Conservation (phyloP, 2,113 vertebrate genomes). For the Corapipo altera region DNA sequence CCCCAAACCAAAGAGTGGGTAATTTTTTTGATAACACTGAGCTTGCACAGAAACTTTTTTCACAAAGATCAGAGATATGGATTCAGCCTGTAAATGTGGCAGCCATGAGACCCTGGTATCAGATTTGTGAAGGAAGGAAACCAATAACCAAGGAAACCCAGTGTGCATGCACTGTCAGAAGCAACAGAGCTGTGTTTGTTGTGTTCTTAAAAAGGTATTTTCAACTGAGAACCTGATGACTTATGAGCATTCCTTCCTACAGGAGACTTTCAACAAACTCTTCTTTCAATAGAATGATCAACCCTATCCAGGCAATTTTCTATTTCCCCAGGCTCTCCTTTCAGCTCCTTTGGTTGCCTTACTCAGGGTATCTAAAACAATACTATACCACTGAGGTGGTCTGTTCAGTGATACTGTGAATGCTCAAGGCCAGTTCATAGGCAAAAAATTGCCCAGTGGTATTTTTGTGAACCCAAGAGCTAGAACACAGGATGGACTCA, state of each 20-base stretch:
- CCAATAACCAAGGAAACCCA: background rate
- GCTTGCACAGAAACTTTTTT: background rate
- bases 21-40: background rate
- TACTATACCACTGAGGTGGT: too few relatives aligned
- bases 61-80: background rate
- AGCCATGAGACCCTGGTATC: background rate
- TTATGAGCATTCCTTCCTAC: background rate
- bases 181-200: background rate
- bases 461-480: background rate
- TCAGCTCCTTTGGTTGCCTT: background rate
- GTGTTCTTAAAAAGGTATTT: background rate
- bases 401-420: background rate
- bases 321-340: background rate
- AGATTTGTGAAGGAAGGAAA: background rate
- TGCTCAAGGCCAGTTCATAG: background rate
- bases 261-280: background rate
- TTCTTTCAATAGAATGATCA: background rate
- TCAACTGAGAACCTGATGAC: background rate
- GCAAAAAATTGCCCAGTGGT: background rate
- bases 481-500: background rate
- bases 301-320: background rate
- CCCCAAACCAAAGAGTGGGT: background rate
- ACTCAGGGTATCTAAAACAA: background rate
- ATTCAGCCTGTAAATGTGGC: background rate
- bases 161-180: background rate